Percentiles rank a stretch among this genome's conserved stretches.
phyloP scores from a whole-genome alignment of 2,888 invertebrate genomes.

The Branchellion lobata region DNA sequence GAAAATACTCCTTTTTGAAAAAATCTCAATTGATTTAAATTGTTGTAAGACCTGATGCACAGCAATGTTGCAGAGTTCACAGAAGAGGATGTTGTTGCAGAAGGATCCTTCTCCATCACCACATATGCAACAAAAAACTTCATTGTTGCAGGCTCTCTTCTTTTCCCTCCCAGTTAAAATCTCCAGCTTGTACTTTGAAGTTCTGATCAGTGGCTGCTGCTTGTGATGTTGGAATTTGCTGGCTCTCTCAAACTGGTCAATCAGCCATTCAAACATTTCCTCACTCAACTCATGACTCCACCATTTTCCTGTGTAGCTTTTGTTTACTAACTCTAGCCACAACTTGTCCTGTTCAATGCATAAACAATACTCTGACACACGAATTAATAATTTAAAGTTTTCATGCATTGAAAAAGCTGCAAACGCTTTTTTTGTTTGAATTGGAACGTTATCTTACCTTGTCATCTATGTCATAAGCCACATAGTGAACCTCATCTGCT shows the following conservation, averaged over 20 bases:
- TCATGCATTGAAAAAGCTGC: too few species aligned
- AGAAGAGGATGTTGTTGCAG: constrained; percentile 95
- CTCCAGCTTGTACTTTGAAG: neutral
- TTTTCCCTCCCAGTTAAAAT: neutral
- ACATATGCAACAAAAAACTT: constrained; percentile 98
- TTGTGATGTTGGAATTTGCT: constrained; percentile 64
- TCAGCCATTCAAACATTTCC: constrained; percentile 84
- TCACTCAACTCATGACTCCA: constrained; percentile 75
- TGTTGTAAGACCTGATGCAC: constrained; percentile 87
- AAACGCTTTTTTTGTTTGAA: too few species aligned
- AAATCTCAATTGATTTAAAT: neutral
- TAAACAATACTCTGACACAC: too few species aligned
- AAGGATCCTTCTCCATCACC: constrained; percentile 98
- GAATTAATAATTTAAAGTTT: neutral
- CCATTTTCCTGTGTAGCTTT: constrained; percentile 68
- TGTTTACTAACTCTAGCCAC: constrained; percentile 87
- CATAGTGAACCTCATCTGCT: constrained; percentile 75
- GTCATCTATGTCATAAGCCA: constrained; percentile 96
- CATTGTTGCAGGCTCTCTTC: constrained; percentile 68
- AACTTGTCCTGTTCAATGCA: constrained; percentile 73
- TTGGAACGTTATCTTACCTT: constrained; percentile 66
- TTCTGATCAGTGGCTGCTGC: neutral
- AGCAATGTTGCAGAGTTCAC: constrained; percentile 98
- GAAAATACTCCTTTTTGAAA: neutral
- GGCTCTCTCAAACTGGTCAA: constrained; percentile 96